Conservation (phyloP, 2,888 invertebrate species). For the Hesperia comma region DNA sequence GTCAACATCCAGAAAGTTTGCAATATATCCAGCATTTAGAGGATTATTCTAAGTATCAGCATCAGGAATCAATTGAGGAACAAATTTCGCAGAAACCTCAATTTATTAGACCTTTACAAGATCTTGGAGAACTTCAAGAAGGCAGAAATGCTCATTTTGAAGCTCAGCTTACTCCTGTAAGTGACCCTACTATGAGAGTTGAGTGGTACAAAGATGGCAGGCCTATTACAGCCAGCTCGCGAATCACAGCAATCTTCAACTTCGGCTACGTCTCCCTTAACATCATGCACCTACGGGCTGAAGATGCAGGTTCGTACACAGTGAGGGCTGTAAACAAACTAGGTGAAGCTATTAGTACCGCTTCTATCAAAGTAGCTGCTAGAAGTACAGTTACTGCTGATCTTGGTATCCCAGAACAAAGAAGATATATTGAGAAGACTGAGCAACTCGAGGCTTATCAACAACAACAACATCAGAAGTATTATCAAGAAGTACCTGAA, state of each 20-base stretch:
- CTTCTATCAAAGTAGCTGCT: constrained; percentile 89
- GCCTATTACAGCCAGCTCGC: constrained; percentile 97
- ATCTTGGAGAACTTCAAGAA: constrained; percentile 94
- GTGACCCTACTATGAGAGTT: constrained; percentile 96
- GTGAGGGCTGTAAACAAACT: constrained; percentile 95
- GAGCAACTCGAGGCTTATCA: constrained; percentile 96
- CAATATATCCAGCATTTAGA: constrained; percentile 95
- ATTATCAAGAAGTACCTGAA: constrained; percentile 91
- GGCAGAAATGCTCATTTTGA: constrained; percentile 97
- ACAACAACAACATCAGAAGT: constrained; percentile 90
- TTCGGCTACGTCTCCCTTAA: constrained; percentile 99
- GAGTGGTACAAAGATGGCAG: constrained; percentile 98
- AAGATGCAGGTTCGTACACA: constrained; percentile 98
- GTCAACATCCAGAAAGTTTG: constrained; percentile 96
- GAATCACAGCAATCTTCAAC: constrained; percentile 98
- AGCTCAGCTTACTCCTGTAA: constrained; percentile 95
- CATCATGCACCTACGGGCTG: constrained; percentile 98
- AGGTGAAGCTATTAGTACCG: constrained; percentile 95
- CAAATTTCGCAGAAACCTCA: constrained; percentile 91
- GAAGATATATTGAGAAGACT: constrained; percentile 95
- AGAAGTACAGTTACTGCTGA: constrained; percentile 94
- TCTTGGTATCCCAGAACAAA: constrained; percentile 94
- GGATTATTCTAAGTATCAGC: constrained; percentile 94
- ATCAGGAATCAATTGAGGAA: constrained; percentile 93
- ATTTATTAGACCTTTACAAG: constrained; percentile 94